Evolutionary conservation across 2,888 invertebrate genomes (phyloP), one percentile per base, ranked within the genome.

Genomic region (Amiota communis): DNA sequence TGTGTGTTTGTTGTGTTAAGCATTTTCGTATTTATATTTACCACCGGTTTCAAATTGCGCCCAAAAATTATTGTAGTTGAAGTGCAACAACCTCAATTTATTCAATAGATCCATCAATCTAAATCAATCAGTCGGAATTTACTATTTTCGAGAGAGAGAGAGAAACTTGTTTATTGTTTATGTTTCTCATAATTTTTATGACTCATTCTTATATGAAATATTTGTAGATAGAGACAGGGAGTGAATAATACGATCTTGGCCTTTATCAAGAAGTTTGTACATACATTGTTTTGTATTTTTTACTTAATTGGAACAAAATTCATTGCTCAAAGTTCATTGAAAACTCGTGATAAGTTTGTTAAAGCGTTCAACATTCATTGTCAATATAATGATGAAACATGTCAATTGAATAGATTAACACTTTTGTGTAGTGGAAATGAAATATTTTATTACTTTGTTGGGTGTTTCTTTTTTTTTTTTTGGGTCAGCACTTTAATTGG

Each of bases 1-100:
- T 72, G 72, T 75, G 63, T 71, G 71, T 73, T 71, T 23, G 59
- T 68, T 53, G 49, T 65, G 13, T 15, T 68, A 67, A 56, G 53
- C 57, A 68, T 65, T 36, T 70, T 53, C 67, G 51, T 59, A 72
- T 75, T 71, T 64, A 2, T 36, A 53, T 75, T 67, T 64, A 47
- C 63, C 36, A 36, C 36, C 64, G 36, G 51, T 51, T 71, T 17
- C 17, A 13, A 13, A 15, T 47, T 53, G 13, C 12, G n/a, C 12
- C 4, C 12, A 53, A 53, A 53, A 8, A 53, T 53, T n/a, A 53
- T 12, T n/a, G 1, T 53, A n/a, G 8, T 13, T 56, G 11, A 56
- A 56, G 17, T 13, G 36, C 36, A 36, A 6, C 6, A 36, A 36
- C 36, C 36, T 36, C 36, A 36, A 36, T 36, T 36, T 36, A 6